phyloP scores from a whole-genome alignment of 2,888 invertebrate genomes.

The Andricus quercusramuli region DNA sequence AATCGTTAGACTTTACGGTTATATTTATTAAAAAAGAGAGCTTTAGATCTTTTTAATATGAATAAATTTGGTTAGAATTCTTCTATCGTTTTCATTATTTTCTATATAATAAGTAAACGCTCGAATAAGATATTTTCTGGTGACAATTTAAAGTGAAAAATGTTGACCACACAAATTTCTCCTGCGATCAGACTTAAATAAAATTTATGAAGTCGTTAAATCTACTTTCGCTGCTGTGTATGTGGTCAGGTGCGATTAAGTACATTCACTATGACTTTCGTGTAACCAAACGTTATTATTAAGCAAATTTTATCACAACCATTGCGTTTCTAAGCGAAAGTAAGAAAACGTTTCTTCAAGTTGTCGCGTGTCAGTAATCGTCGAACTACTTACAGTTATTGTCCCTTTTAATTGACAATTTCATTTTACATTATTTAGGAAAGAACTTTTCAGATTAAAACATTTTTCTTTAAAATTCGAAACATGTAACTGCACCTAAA shows the following conservation, averaged over 20 bases:
- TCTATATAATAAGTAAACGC: not conserved
- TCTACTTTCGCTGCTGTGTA: slow-evolving; percentile 60
- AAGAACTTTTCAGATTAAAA: not conserved
- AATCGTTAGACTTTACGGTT: not conserved
- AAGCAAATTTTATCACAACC: slow-evolving; percentile 22
- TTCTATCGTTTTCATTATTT: not conserved
- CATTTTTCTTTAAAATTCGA: not conserved
- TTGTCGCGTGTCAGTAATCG: slow-evolving; percentile 15
- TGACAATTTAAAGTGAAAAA: not conserved
- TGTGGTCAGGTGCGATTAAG: slow-evolving; percentile 48
- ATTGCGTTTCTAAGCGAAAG: slow-evolving; percentile 27
- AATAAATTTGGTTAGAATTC: not conserved
- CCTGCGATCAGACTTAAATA: slow-evolving; percentile 46
- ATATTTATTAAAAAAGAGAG: not conserved
- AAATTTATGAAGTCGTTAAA: slow-evolving; percentile 60
- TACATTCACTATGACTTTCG: slow-evolving; percentile 46
- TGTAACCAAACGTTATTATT: slow-evolving; percentile 20
- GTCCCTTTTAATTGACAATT: no score
- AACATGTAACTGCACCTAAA: not conserved
- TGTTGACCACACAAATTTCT: slow-evolving; percentile 12
- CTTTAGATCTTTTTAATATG: not conserved
- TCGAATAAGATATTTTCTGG: not conserved
- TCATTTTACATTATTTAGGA: not conserved
- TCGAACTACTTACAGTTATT: not conserved
- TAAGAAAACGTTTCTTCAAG: slow-evolving; percentile 13